A percentile compares a stretch with the other conserved stretches of the same genome.
phyloP scores from a whole-genome alignment of 92 coral and sea anemone genomes.

The Desmophyllum pertusum region DNA sequence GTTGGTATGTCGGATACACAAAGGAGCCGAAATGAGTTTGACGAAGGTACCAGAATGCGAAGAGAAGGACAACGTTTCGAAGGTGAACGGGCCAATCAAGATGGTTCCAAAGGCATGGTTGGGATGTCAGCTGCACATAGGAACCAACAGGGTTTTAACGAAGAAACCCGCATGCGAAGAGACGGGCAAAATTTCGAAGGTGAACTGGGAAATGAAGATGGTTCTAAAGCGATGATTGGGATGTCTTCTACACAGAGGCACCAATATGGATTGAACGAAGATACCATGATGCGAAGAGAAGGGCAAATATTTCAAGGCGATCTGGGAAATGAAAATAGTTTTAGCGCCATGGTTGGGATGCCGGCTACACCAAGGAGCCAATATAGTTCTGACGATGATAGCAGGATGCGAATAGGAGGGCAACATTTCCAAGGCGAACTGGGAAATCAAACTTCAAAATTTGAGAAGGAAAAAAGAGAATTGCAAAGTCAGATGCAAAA shows the following conservation, averaged over 20 bases:
- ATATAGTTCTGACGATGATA: not conserved
- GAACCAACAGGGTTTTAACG: not conserved
- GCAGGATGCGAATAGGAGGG: not conserved
- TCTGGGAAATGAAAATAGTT: not conserved
- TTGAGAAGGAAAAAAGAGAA: conserved; percentile 33
- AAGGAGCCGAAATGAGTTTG: not conserved
- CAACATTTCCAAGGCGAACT: conserved; percentile 10
- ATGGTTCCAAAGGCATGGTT: not conserved
- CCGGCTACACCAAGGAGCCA: not conserved
- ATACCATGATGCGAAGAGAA: not conserved
- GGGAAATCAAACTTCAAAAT: conserved; percentile 45
- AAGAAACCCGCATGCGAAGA: not conserved
- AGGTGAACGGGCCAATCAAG: not conserved
- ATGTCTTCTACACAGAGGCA: not conserved
- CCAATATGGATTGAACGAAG: not conserved
- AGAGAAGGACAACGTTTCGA: not conserved
- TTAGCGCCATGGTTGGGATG: not conserved
- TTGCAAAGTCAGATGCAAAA: conserved; percentile 31
- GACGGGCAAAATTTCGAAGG: not conserved
- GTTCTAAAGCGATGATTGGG: not conserved
- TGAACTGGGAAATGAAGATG: not conserved
- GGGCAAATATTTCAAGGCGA: not conserved
- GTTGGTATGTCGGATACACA: not conserved
- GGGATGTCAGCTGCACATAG: not conserved
- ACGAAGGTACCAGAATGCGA: not conserved